These are phyloP conservation scores for Orius laevigatus DNA, from an alignment of 1,140 invertebrate species.

Conservation along the genomic window DNA sequence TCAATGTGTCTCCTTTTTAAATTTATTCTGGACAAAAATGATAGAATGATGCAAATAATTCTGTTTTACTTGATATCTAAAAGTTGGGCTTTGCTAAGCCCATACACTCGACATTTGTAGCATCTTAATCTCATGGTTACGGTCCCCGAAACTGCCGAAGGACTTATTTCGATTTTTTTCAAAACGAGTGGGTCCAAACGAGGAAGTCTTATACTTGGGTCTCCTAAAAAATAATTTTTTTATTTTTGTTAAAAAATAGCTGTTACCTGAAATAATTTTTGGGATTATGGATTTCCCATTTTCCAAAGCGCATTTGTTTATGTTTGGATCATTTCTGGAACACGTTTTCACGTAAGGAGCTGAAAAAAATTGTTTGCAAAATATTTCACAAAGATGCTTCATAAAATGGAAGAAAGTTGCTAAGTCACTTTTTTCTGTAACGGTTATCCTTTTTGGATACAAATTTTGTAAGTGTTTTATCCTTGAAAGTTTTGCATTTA, in stretches of 20 bases:
- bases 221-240: constrained; percentile 3
- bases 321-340: constrained; percentile 29
- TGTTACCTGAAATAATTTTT: constrained; percentile 14
- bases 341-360: constrained; percentile 33
- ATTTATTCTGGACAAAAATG: constrained; percentile 11
- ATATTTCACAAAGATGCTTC: too few species aligned
- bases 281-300: constrained; percentile 15
- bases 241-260: not conserved
- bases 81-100: not conserved
- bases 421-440: too few species aligned
- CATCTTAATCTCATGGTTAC: constrained; percentile 6
- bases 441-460: too few species aligned
- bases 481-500: too few species aligned
- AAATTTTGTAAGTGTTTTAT: too few species aligned
- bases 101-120: constrained; percentile 5
- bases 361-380: constrained; percentile 23
- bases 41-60: not conserved
- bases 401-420: too few species aligned
- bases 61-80: constrained; percentile 10
- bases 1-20: constrained; percentile 14
- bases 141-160: not conserved
- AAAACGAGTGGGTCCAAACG: constrained; percentile 8
- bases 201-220: constrained; percentile 8
- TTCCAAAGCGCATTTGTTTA: constrained; percentile 26
- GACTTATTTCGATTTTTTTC: constrained; percentile 3